Conservation (phyloP, 2,113 vertebrate species). For the human region DNA sequence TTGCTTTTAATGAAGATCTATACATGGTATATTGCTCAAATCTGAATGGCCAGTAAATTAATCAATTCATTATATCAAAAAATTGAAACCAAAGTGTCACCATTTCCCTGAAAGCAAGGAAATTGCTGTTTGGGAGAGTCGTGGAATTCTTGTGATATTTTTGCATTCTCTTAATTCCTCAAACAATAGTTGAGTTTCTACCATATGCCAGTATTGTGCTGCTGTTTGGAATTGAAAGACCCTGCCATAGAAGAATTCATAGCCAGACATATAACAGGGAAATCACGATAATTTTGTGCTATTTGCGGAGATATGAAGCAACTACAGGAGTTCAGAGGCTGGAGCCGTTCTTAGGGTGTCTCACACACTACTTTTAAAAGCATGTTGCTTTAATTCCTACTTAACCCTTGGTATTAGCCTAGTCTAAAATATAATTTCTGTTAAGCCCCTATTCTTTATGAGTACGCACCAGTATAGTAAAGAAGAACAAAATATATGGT, state of each 20-base stretch:
- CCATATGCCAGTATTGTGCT: background rate
- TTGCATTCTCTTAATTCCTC: conserved; percentile 25
- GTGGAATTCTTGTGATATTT: background rate
- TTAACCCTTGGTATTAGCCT: background rate
- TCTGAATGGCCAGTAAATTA: conserved; percentile 35
- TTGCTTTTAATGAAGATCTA: conserved; percentile 29
- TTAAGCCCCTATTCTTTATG: background rate
- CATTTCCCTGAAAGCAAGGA: conserved; percentile 2
- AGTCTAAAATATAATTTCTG: background rate
- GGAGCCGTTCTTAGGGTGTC: background rate
- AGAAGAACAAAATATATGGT: background rate
- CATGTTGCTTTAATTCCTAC: background rate
- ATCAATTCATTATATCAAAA: conserved; percentile 37
- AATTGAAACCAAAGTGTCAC: conserved; percentile 20
- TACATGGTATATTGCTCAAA: background rate
- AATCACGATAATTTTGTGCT: conserved; percentile 11
- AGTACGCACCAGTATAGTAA: background rate
- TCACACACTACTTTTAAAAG: conserved; percentile 19
- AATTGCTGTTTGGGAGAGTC: background rate
- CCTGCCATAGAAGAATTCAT: background rate
- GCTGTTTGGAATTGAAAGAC: background rate
- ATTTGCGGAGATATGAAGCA: background rate
- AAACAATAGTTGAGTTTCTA: background rate
- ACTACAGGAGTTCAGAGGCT: background rate
- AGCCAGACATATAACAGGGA: background rate